Evolutionary conservation across 2,797 vertebrate genomes (phyloP).

Genomic region (Pygocentrus nattereri): DNA sequence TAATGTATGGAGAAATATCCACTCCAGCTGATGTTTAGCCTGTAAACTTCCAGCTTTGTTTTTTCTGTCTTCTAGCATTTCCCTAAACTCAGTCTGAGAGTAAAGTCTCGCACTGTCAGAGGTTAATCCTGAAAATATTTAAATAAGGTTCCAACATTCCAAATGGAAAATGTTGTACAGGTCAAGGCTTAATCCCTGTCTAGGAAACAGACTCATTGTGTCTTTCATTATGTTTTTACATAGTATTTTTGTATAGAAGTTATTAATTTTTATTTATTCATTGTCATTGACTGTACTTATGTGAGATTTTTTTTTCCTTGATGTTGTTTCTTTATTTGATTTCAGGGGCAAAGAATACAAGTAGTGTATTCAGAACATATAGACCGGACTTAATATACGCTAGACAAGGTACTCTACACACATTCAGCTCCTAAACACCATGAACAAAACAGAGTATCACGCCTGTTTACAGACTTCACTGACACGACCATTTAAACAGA

Average conservation of each 20-base stretch:
- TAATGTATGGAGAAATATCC: not conserved
- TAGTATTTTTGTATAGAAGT: constrained; percentile 33
- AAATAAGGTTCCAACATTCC: too few species aligned
- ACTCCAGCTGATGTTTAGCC: constrained; percentile 1
- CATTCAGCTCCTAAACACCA: constrained; percentile 28
- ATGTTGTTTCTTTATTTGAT: constrained; percentile 42
- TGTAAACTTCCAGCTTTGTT: not conserved
- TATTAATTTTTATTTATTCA: constrained; percentile 37
- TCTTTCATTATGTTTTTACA: constrained; percentile 28
- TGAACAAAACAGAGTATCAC: constrained; percentile 29
- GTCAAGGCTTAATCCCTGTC: not conserved
- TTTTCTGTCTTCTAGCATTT: not conserved
- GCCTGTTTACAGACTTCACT: constrained; percentile 38
- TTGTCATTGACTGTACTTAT: constrained; percentile 24
- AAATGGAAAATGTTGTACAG: not conserved
- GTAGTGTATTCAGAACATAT: constrained; percentile 20
- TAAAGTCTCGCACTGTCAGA: not conserved
- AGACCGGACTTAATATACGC: constrained; percentile 22
- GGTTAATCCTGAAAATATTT: too few species aligned
- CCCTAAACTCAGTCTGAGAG: not conserved
- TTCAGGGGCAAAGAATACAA: constrained; percentile 52
- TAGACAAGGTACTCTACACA: constrained; percentile 21
- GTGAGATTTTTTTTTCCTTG: not conserved
- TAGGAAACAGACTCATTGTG: too few species aligned
- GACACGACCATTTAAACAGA: constrained; percentile 21